Base-by-base conservation (phyloP, 2,797 vertebrate genomes). In the Platalea minor region DNA sequence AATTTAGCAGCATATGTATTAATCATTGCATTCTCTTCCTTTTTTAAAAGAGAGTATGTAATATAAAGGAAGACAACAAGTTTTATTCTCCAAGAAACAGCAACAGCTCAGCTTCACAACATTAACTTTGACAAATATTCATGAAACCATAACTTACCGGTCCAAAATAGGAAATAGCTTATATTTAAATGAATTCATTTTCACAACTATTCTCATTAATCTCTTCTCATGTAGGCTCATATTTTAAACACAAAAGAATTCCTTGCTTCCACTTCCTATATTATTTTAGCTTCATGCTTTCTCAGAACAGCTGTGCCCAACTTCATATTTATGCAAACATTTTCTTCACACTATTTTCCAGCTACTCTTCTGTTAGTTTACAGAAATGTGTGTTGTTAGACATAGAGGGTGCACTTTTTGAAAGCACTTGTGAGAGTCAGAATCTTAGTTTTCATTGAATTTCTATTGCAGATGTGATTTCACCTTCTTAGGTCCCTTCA, bases 41-140 rank as follows among this genome's bases (percentile, higher is more conserved):
- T 94, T 97, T 89, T 89, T 88, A 83, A 93, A 96, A 95, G 41
- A 91, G 95, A 95, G 63, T 94, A 93, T 46, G 13, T 88, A 96
- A 90, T 26, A 81, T 48, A 85, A 88, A 95, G 53, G 73, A 96
- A 96, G 75, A 91, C 89, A 96, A 91, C 25, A 29, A 56, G 56
- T 88, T 85, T 80, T 60, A 93, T 87, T 95, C 84, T 95, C 74
- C 50, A 96, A 85, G 48, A 96, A 85, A 93, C 75, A 93, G 77
- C 51, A 95, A 95, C 65, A 91, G 73, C 73, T 97, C 68, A 72
- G 91, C 43, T 95, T 72, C 80, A 78, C 93, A 89, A 96, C 96
- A 96, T 96, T 97, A 96, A 94, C 96, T 96, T 74, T 97, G 96
- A 97, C 93, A 97, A 97, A 97, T 97, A 97, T 79, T 95, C 91